Conservation (phyloP, 1,140 invertebrate species). For the Colletes latitarsis region DNA sequence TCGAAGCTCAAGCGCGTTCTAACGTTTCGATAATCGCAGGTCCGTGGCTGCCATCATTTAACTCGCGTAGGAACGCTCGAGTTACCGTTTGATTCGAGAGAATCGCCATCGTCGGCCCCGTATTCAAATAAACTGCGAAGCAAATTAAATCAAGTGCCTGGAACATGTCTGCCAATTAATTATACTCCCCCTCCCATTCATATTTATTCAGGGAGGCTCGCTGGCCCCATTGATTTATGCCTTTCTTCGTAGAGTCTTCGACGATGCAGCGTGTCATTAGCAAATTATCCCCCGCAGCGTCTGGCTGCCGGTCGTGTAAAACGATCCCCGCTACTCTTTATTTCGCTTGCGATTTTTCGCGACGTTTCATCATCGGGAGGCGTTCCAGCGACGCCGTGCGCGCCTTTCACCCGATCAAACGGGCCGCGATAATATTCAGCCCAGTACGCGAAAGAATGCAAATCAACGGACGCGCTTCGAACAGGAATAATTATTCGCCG, state of each 20-base stretch:
- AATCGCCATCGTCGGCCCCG: no score
- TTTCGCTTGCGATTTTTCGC: slow-evolving; percentile 4
- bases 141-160: neutral
- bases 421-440: neutral
- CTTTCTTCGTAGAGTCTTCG: neutral
- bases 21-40: no score
- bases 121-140: no score
- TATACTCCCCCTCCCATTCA: neutral
- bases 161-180: slow-evolving; percentile 4
- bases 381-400: neutral
- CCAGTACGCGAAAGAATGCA: slow-evolving; percentile 33
- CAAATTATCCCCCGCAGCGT: slow-evolving; percentile 35
- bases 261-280: slow-evolving; percentile 32
- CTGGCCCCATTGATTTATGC: neutral
- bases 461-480: slow-evolving; percentile 10
- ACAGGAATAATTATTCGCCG: slow-evolving; percentile 41
- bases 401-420: slow-evolving; percentile 46
- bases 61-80: no score
- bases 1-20: no score
- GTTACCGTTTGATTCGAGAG: no score
- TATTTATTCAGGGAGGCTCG: slow-evolving; percentile 3
- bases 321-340: neutral
- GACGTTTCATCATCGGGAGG: slow-evolving; percentile 13
- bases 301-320: neutral
- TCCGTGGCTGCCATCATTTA: no score